Percentiles rank a stretch among this genome's conserved stretches.
phyloP scores from a whole-genome alignment of 2,797 vertebrate genomes.

The Danio albolineatus region DNA sequence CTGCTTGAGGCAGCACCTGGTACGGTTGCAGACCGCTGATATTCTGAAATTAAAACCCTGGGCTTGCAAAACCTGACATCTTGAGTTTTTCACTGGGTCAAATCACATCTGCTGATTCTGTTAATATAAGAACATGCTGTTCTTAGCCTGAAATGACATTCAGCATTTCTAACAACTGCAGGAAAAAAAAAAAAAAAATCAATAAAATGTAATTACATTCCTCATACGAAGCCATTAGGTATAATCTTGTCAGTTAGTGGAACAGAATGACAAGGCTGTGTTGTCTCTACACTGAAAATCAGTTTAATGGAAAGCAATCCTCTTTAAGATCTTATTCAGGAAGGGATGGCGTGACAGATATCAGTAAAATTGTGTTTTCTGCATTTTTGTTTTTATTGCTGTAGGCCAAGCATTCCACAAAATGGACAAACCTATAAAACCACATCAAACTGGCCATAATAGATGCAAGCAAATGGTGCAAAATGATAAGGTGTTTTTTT shows the following conservation, averaged over 20 bases:
- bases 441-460: not conserved
- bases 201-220: conserved; percentile 50
- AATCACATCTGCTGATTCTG: conserved; percentile 48
- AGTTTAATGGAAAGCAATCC: conserved; percentile 27
- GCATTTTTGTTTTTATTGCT: conserved; percentile 10
- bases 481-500: not conserved
- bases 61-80: conserved; percentile 40
- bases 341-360: conserved; percentile 10
- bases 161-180: conserved; percentile 52
- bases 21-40: conserved; percentile 22
- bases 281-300: conserved; percentile 4
- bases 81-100: conserved; percentile 52
- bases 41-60: conserved; percentile 53
- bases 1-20: conserved; percentile 40
- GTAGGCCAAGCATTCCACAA: not conserved
- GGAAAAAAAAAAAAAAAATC: conserved; percentile 27
- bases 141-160: conserved; percentile 57
- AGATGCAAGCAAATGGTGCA: conserved; percentile 16
- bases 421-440: conserved; percentile 14
- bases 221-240: conserved; percentile 24
- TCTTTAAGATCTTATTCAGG: conserved; percentile 22
- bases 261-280: conserved; percentile 18
- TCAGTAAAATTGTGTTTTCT: conserved; percentile 22
- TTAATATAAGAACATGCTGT: conserved; percentile 58
- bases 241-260: conserved; percentile 39